These are phyloP conservation scores for Ecliptopera silaceata DNA, from an alignment of 2,888 invertebrate species.

Conservation along the genomic window DNA sequence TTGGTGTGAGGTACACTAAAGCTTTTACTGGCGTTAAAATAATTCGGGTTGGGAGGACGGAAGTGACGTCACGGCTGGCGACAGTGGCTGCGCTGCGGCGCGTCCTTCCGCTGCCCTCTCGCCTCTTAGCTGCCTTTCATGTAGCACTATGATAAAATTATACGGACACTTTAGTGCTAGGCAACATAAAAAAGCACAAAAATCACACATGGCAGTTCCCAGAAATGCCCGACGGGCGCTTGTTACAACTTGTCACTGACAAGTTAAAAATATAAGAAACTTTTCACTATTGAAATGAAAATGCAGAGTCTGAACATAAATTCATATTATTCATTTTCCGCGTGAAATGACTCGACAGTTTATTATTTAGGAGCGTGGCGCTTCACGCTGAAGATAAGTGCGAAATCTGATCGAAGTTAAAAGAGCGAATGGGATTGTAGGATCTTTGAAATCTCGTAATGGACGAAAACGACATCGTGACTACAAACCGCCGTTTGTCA, in stretches of 20 bases:
- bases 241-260: too few species aligned
- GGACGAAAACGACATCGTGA: conserved; percentile 73
- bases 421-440: conserved; percentile 67
- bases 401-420: conserved; percentile 61
- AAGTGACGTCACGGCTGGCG: conserved; percentile 56
- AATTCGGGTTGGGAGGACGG: conserved; percentile 57
- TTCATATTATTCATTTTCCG: conserved; percentile 33
- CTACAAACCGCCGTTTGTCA: conserved; percentile 76
- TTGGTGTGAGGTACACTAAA: conserved; percentile 49
- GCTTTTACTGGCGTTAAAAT: conserved; percentile 59
- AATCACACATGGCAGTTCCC: conserved; percentile 2
- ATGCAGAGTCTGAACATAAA: conserved; percentile 25
- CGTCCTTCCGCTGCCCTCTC: conserved; percentile 62
- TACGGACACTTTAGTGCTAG: conserved; percentile 45
- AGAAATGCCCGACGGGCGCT: background rate
- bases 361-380: conserved; percentile 33
- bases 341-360: conserved; percentile 32
- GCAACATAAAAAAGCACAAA: conserved; percentile 13
- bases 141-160: conserved; percentile 52
- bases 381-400: conserved; percentile 51
- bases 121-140: conserved; percentile 54
- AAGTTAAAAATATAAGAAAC: conserved; percentile 10
- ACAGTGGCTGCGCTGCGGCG: conserved; percentile 56
- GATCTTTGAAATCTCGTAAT: conserved; percentile 73
- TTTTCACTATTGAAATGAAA: conserved; percentile 17